A percentile compares a stretch with the other conserved stretches of the same genome.
phyloP scores from a whole-genome alignment of 2,113 vertebrate species.

The Gasterosteus aculeatus region DNA sequence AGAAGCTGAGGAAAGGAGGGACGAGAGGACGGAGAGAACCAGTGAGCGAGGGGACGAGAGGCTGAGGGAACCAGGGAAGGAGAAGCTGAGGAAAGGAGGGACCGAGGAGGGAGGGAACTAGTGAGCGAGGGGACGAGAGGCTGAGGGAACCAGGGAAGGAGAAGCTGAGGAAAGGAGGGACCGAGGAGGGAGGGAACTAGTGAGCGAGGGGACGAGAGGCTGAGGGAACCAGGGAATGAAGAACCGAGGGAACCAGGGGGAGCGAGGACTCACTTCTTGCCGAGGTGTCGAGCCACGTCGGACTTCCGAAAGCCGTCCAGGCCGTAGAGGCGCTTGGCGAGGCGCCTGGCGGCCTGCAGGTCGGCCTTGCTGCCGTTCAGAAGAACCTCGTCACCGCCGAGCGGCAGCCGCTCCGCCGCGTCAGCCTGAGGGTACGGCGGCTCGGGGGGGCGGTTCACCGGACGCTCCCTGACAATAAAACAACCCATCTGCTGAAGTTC shows the following conservation, averaged over 20 bases:
- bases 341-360: conserved; percentile 89
- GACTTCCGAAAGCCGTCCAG: conserved; percentile 96
- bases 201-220: too few relatives aligned
- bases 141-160: too few relatives aligned
- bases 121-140: too few relatives aligned
- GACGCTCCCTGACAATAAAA: conserved; percentile 67
- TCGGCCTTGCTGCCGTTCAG: conserved; percentile 90
- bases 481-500: not conserved
- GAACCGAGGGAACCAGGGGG: too few relatives aligned
- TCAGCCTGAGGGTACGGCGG: conserved; percentile 85
- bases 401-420: conserved; percentile 86
- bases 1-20: conserved; percentile 70
- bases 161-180: too few relatives aligned
- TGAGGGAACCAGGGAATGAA: too few relatives aligned
- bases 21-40: too few relatives aligned
- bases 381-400: conserved; percentile 87
- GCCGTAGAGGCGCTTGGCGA: conserved; percentile 93
- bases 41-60: too few relatives aligned
- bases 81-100: too few relatives aligned
- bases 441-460: conserved; percentile 69
- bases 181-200: too few relatives aligned
- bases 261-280: conserved; percentile 88
- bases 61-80: too few relatives aligned
- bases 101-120: too few relatives aligned
- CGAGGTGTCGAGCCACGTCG: conserved; percentile 91